Base-by-base conservation (phyloP, 2,113 vertebrate genomes). In the Microtus ochrogaster region DNA sequence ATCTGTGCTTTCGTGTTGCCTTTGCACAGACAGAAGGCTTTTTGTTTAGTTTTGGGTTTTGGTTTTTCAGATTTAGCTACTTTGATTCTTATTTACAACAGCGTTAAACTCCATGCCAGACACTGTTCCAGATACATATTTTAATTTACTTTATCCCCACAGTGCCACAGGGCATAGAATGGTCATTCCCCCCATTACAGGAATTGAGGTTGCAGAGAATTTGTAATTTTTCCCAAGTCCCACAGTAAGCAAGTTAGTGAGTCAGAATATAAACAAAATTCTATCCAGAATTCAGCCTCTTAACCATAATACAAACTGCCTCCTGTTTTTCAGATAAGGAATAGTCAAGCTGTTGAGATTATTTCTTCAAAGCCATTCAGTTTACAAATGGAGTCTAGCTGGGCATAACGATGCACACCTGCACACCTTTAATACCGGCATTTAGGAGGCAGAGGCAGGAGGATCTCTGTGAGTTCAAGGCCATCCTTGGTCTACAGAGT, bases 281-380 rank as follows among this genome's bases (percentile, higher is more conserved):
- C n/a, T 28, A 49, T 13, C 1, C 7, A 16, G 52, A 65, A 33
- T 44, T 70, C 66, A 55, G 82, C 26, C 49, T 83, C 47, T 74
- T 78, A 68, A 41, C 39, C 30, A 14, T 28, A 47, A 66, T n/a
- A 11, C 90, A 39, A 93, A 70, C 30, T 84, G n/a, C 61, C 65
- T 95, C 52, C 21, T 77, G 21, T 28, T 89, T 95, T 95, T 93
- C 58, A 73, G 28, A 49, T 55, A 55, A 86, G 61, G 19, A 76
- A 90, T 33, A n/a, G 76, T 63, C 19, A 65, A 78, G 61, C 14
- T 44, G n/a, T 19, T 16, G 55, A 84, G 78, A 70, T 58, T 2
- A 5, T 82, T 90, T 93, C 47, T 94, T 72, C 65, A 76, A 83
- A 81, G 58, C 66, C 30, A 28, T 55, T 41, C 3, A 41, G 52